Base-by-base conservation (phyloP, 2,888 invertebrate genomes). In the Pycnomerus fuliginosus region DNA sequence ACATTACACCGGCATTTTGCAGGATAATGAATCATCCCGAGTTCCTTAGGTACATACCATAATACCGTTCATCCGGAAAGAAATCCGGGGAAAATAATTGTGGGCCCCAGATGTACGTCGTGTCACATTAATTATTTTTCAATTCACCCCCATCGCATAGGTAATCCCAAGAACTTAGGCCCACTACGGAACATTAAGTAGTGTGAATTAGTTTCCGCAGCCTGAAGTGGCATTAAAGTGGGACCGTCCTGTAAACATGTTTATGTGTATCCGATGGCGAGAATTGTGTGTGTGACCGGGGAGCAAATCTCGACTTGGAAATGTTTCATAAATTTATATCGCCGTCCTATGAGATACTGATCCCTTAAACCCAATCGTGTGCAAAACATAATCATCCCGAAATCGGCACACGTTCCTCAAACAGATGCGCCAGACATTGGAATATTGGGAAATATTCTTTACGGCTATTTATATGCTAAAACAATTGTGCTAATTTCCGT, bases 21-120 rank as follows among this genome's bases (percentile, higher is more conserved):
- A 53, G 55, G 56, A 60, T 61, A 60, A 61, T 59, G 59, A 55
- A 61, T 61, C 57, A 60, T 55, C 52, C 50, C 23, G 50, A 59
- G 58, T 61, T 61, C n/a, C n/a, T n/a, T n/a, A n/a, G n/a, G n/a
- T n/a, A n/a, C n/a, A n/a, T n/a, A n/a, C n/a, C n/a, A n/a, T n/a
- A n/a, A n/a, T n/a, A n/a, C n/a, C n/a, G n/a, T n/a, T n/a, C n/a
- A n/a, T n/a, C n/a, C n/a, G n/a, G n/a, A n/a, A n/a, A n/a, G n/a
- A n/a, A n/a, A n/a, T n/a, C n/a, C n/a, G n/a, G n/a, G 30, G 37
- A 13, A 8, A 14, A 10, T 34, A 43, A 40, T 38, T 27, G 41
- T 41, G 45, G 36, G 44, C 40, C 48, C 46, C 46, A 50, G 50
- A 53, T 48, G 50, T 45, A 29, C 39, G 38, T 33, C 48, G 39